Evolutionary conservation across 1,140 invertebrate species (phyloP).

Genomic region (Leptinotarsa lineolata): DNA sequence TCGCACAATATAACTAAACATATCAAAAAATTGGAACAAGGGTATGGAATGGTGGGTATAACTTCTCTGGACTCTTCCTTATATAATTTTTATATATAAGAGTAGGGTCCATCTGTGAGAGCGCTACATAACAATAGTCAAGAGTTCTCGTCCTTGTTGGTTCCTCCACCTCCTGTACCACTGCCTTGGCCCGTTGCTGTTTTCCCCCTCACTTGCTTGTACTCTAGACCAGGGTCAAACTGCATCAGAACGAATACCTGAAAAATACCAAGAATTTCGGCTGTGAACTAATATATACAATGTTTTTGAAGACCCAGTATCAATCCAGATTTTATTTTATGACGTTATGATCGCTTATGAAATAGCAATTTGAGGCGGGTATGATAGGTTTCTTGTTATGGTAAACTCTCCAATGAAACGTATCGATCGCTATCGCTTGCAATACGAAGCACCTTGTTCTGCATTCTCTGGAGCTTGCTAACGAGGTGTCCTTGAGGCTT

Average conservation of each 20-base stretch:
- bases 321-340: too few relatives aligned
- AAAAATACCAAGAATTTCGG: constrained; percentile 34
- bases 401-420: too few relatives aligned
- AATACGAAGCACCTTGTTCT: too few relatives aligned
- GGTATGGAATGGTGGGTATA: constrained; percentile 16
- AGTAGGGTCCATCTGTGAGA: constrained; percentile 90
- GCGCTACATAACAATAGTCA: constrained; percentile 99
- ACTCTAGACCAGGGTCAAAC: constrained; percentile 94
- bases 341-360: too few relatives aligned
- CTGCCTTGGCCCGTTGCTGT: constrained; percentile 60
- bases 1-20: not conserved
- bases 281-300: too few relatives aligned
- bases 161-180: constrained; percentile 62
- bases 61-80: not conserved
- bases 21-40: constrained; percentile 12
- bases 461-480: too few relatives aligned
- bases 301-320: too few relatives aligned
- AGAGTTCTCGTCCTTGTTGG: constrained; percentile 88
- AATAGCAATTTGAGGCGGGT: too few relatives aligned
- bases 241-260: constrained; percentile 96
- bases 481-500: too few relatives aligned
- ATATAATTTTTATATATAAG: constrained; percentile 62
- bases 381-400: too few relatives aligned
- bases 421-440: too few relatives aligned
- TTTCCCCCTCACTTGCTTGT: constrained; percentile 78